Conservation (phyloP, 2,797 vertebrate genomes). For the Hypotaenidia philippensis region DNA sequence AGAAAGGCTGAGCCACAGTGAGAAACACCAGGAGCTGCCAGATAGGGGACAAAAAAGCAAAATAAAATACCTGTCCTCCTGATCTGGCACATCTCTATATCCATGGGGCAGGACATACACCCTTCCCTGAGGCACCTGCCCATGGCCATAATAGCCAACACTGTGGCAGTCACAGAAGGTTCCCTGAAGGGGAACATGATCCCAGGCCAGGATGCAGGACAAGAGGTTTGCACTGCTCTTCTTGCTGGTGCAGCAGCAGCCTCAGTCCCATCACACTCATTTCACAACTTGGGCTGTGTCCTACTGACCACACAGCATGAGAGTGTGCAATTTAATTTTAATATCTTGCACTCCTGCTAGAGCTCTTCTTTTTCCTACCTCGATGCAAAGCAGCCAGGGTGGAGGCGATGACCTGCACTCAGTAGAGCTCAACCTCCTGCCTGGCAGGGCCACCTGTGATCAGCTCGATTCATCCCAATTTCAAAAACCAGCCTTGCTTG, state of each 20-base stretch:
- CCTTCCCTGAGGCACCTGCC: not conserved
- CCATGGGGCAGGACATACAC: not conserved
- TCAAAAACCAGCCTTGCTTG: not conserved
- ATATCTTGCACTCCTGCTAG: not conserved
- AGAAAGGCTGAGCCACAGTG: not conserved
- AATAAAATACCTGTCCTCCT: not conserved
- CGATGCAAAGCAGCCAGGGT: not conserved
- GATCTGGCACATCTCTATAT: no score
- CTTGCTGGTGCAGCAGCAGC: not conserved
- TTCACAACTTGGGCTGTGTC: not conserved
- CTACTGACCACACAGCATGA: rapidly evolving
- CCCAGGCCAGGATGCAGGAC: not conserved
- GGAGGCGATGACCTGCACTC: rapidly evolving
- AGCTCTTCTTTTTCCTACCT: not conserved
- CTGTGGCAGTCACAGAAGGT: rapidly evolving
- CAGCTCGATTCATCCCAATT: not conserved
- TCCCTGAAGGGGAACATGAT: not conserved
- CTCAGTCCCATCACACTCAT: not conserved
- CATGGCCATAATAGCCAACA: not conserved
- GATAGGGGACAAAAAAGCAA: not conserved
- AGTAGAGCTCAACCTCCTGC: not conserved
- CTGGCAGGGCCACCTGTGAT: not conserved
- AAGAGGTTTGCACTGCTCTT: not conserved
- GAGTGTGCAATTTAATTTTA: not conserved
- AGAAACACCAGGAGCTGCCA: not conserved